A percentile compares a stretch with the other conserved stretches of the same genome.
Conservation (phyloP, 2,888 invertebrate genomes). For the Maniola hyperantus region DNA sequence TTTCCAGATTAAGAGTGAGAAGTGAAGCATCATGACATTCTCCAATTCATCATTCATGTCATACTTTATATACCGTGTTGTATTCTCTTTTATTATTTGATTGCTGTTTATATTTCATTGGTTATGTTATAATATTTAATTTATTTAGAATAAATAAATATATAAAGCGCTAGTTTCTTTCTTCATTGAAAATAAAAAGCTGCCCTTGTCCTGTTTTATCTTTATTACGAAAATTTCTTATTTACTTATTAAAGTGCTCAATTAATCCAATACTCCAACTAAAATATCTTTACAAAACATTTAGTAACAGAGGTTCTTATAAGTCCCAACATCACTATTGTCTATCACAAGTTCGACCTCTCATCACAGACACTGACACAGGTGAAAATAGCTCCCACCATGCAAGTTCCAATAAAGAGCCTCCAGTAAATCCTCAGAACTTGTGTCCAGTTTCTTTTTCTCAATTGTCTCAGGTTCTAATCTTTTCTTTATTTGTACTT, state of each 20-base stretch:
- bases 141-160: slow-evolving; percentile 54
- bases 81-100: slow-evolving; percentile 43
- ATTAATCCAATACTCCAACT: slow-evolving; percentile 14
- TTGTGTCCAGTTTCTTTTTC: slow-evolving; percentile 72
- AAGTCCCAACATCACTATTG: slow-evolving; percentile 48
- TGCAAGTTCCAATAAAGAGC: slow-evolving; percentile 85
- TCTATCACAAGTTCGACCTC: slow-evolving; percentile 39
- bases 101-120: slow-evolving; percentile 53
- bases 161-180: slow-evolving; percentile 50
- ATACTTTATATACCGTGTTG: slow-evolving; percentile 30
- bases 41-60: slow-evolving; percentile 33
- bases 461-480: slow-evolving; percentile 78
- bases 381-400: slow-evolving; percentile 84
- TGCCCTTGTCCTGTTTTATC: slow-evolving; percentile 63
- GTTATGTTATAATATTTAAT: slow-evolving; percentile 55
- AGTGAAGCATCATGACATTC: slow-evolving; percentile 45
- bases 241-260: slow-evolving; percentile 22
- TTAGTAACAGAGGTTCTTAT: slow-evolving; percentile 37
- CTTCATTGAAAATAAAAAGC: slow-evolving; percentile 61
- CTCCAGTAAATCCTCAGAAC: slow-evolving; percentile 77
- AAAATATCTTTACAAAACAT: slow-evolving; percentile 40
- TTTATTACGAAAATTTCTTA: slow-evolving; percentile 63
- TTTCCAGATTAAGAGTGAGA: slow-evolving; percentile 70
- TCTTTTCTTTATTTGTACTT: slow-evolving; percentile 76
- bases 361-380: slow-evolving; percentile 68